Evolutionary conservation across 2,113 vertebrate species (phyloP).

Genomic region (Phaethon lepturus): DNA sequence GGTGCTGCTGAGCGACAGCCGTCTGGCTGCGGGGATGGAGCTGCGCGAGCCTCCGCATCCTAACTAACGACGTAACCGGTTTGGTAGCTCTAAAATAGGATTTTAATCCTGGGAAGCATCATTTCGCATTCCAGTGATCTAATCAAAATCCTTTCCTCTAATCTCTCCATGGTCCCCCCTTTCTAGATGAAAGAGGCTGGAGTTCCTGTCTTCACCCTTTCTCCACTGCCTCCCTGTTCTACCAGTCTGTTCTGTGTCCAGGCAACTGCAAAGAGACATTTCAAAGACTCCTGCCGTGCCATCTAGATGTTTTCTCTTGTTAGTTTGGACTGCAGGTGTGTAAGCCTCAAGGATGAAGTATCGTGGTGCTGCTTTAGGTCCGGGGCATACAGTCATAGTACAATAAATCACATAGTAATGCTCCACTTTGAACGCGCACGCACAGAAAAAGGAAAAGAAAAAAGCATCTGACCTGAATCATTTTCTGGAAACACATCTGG

Average conservation of each 20-base stretch:
- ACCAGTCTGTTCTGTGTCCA: conserved; percentile 71
- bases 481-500: conserved; percentile 79
- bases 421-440: conserved; percentile 46
- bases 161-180: conserved; percentile 67
- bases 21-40: neutral
- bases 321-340: conserved; percentile 70
- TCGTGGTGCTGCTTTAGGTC: conserved; percentile 74
- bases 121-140: conserved; percentile 68
- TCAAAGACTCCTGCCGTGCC: conserved; percentile 66
- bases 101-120: conserved; percentile 70
- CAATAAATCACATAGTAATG: conserved; percentile 71
- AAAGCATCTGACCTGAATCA: conserved; percentile 79
- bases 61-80: conserved; percentile 47
- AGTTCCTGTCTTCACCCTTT: conserved; percentile 66
- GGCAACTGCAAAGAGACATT: conserved; percentile 68
- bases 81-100: conserved; percentile 68
- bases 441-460: conserved; percentile 30
- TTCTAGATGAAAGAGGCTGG: conserved; percentile 69
- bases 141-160: conserved; percentile 71
- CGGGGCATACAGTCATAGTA: conserved; percentile 69
- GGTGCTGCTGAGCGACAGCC: neutral
- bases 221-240: conserved; percentile 56
- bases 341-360: conserved; percentile 68
- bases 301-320: conserved; percentile 64
- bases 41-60: neutral